phyloP scores from a whole-genome alignment of 1,140 invertebrate genomes.

The Caerostris darwini region DNA sequence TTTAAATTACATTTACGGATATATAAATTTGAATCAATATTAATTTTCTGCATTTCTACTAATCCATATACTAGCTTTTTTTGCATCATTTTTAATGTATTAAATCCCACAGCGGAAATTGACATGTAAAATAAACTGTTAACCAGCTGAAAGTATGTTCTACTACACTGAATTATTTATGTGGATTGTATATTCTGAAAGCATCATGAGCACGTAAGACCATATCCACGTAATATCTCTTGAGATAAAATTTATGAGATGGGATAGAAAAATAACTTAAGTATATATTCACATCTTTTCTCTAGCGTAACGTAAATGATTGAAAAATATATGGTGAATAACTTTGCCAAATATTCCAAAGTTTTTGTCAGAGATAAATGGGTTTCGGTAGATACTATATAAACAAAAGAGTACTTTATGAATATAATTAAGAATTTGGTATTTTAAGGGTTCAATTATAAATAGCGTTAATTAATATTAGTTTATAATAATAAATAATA shows the following conservation, averaged over 20 bases:
- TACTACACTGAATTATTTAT: neutral
- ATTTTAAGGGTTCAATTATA: too few species aligned
- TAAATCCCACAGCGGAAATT: too few species aligned
- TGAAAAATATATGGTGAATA: neutral
- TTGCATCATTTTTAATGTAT: too few species aligned
- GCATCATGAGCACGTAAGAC: neutral
- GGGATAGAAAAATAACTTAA: neutral
- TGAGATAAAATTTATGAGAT: conserved; percentile 16
- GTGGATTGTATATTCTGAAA: neutral
- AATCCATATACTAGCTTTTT: too few species aligned
- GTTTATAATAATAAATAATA: too few species aligned
- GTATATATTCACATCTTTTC: neutral
- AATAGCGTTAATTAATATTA: too few species aligned
- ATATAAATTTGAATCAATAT: too few species aligned
- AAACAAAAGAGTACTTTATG: too few species aligned
- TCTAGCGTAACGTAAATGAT: neutral
- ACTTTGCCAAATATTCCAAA: neutral
- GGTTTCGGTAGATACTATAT: neutral
- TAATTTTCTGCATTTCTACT: too few species aligned
- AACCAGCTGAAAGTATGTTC: neutral
- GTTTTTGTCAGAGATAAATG: neutral
- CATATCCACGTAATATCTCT: neutral
- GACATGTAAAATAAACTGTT: neutral
- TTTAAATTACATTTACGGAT: too few species aligned
- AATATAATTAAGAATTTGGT: too few species aligned